Percentiles rank a stretch among this genome's conserved stretches.
Conservation (phyloP, 2,888 invertebrate species). For the Buathra laborator region DNA sequence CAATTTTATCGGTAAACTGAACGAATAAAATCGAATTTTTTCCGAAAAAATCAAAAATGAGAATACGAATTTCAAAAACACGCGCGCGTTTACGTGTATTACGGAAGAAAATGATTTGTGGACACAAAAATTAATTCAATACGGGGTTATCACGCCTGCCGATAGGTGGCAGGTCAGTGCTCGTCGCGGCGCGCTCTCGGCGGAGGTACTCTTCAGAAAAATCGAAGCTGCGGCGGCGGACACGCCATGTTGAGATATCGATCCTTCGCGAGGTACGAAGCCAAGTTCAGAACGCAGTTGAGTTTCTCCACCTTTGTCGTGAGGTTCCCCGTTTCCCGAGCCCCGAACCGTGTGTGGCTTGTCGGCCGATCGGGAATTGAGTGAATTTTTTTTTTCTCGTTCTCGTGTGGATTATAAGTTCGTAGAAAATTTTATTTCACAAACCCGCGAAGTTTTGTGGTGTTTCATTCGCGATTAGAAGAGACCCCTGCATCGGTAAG, state of each 20-base stretch:
- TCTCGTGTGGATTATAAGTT: not conserved
- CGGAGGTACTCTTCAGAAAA: conserved; percentile 9
- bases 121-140: too few species aligned
- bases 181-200: not conserved
- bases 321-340: conserved; percentile 67
- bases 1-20: too few species aligned
- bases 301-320: conserved; percentile 79
- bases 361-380: conserved; percentile 23
- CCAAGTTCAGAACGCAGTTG: conserved; percentile 76
- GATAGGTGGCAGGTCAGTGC: not conserved
- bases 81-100: not conserved
- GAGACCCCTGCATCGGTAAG: not conserved
- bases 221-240: conserved; percentile 29
- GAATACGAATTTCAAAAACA: too few species aligned
- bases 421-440: not conserved
- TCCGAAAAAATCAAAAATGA: too few species aligned
- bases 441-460: not conserved
- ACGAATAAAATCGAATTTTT: too few species aligned
- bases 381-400: conserved; percentile 37
- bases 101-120: too few species aligned
- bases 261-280: conserved; percentile 56
- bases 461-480: not conserved
- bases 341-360: conserved; percentile 55
- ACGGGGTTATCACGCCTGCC: too few species aligned
- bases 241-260: conserved; percentile 56